Percentiles rank a stretch among this genome's conserved stretches.
These are phyloP conservation scores for Crossocerus cetratus DNA, from an alignment of 2,888 invertebrate species.

Conservation along the genomic window DNA sequence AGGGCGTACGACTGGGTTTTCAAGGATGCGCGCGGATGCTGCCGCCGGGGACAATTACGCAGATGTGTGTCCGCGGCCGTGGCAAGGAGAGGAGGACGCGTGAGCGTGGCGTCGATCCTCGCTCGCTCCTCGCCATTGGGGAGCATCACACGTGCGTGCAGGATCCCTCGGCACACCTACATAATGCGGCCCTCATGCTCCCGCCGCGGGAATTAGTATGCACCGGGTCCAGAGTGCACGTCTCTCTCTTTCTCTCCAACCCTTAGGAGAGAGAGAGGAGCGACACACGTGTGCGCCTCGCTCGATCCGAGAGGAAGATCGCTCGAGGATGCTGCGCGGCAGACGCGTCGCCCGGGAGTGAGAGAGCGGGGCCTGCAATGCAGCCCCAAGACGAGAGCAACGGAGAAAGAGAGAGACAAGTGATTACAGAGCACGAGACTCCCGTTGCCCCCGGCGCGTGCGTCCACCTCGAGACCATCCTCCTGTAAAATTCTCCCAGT, in stretches of 20 bases:
- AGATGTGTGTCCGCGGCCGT: slow-evolving; percentile 72
- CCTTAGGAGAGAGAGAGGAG: background rate
- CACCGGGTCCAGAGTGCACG: slow-evolving; percentile 52
- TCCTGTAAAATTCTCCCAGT: slow-evolving; percentile 54
- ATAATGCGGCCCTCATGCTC: slow-evolving; percentile 56
- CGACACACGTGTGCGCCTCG: slow-evolving; percentile 53
- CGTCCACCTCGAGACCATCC: slow-evolving; percentile 67
- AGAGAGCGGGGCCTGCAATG: too few relatives aligned
- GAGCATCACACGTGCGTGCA: slow-evolving; percentile 43
- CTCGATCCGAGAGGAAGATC: slow-evolving; percentile 10
- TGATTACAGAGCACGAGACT: slow-evolving; percentile 76
- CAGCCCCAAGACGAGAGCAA: background rate
- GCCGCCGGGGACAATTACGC: slow-evolving; percentile 77
- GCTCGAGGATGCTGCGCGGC: slow-evolving; percentile 6
- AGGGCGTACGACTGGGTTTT: background rate
- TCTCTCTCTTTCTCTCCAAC: slow-evolving; percentile 31
- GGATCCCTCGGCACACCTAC: slow-evolving; percentile 47
- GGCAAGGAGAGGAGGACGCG: slow-evolving; percentile 56
- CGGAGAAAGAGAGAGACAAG: slow-evolving; percentile 58
- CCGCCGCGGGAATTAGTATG: slow-evolving; percentile 68
- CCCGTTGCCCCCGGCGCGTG: slow-evolving; percentile 76
- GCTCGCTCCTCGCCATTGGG: background rate
- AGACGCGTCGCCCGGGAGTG: background rate
- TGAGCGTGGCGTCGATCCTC: slow-evolving; percentile 59
- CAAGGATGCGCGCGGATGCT: slow-evolving; percentile 57